Percentiles rank a stretch among this genome's conserved stretches.
Conservation (phyloP, 2,797 vertebrate genomes). For the Catostomus latipinnis region DNA sequence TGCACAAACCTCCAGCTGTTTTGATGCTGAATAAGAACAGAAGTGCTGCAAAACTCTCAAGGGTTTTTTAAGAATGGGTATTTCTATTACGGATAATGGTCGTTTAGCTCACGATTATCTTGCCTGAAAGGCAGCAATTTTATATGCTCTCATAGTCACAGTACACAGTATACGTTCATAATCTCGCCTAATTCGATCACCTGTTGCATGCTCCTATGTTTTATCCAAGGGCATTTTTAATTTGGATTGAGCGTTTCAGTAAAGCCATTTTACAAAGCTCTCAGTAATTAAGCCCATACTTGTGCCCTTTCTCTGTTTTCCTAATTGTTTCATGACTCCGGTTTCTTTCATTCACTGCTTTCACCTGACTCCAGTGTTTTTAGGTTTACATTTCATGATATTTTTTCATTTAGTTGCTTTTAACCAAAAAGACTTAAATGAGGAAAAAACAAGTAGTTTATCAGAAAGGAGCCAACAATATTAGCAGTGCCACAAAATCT, state of each 20-base stretch:
- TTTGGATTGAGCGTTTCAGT: background rate
- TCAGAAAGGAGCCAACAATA: background rate
- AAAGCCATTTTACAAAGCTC: conserved; percentile 4
- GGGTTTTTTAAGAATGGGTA: background rate
- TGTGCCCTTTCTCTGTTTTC: background rate
- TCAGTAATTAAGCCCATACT: background rate
- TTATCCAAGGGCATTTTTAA: conserved; percentile 1
- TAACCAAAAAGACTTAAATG: background rate
- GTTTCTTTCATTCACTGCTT: background rate
- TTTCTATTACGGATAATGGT: conserved; percentile 9
- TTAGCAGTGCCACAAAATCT: background rate
- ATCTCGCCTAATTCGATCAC: conserved; percentile 33
- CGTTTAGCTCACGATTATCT: conserved; percentile 1
- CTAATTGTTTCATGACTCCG: background rate
- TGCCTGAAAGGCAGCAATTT: conserved; percentile 21
- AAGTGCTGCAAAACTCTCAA: background rate
- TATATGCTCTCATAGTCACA: conserved; percentile 17
- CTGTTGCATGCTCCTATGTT: conserved; percentile 44
- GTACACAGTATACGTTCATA: background rate
- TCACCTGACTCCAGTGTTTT: background rate
- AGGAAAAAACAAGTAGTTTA: background rate
- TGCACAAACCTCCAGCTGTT: conserved; percentile 40
- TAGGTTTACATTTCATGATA: background rate
- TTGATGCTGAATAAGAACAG: background rate
- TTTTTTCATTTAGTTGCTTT: background rate